A percentile compares a stretch with the other conserved stretches of the same genome.
phyloP scores from a whole-genome alignment of 92 coral and sea anemone genomes.

The Epizoanthus scotinus region DNA sequence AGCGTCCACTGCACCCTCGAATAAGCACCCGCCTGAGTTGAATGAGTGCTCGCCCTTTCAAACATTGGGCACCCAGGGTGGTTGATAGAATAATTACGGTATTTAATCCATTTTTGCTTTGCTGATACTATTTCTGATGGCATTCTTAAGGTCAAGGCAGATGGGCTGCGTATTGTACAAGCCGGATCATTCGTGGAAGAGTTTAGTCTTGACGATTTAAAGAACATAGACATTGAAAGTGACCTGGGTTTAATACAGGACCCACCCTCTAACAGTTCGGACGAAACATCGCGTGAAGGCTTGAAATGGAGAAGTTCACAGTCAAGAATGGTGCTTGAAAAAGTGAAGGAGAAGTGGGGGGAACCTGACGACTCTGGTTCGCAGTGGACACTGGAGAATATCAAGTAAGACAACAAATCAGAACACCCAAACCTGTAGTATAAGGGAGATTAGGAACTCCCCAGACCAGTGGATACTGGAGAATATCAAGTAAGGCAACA shows the following conservation, averaged over 20 bases:
- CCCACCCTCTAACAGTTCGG: constrained; percentile 45
- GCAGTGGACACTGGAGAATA: constrained; percentile 70
- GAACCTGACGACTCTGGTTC: constrained; percentile 53
- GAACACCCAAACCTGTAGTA: too few relatives aligned
- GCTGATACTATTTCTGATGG: neutral
- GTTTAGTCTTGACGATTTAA: constrained; percentile 62
- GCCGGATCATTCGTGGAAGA: constrained; percentile 67
- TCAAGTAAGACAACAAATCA: too few relatives aligned
- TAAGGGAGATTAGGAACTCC: too few relatives aligned
- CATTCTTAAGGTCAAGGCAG: constrained; percentile 49
- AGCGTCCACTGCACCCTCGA: too few relatives aligned
- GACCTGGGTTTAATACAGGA: constrained; percentile 65
- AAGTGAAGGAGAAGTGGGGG: constrained; percentile 68
- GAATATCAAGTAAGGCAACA: too few relatives aligned
- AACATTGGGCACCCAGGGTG: too few relatives aligned
- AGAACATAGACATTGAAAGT: constrained; percentile 49
- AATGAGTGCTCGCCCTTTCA: too few relatives aligned
- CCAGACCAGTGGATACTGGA: too few relatives aligned
- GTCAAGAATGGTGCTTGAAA: constrained; percentile 65
- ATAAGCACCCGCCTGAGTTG: too few relatives aligned
- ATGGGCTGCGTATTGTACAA: constrained; percentile 55
- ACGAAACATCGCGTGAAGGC: constrained; percentile 30
- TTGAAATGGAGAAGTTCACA: constrained; percentile 76
- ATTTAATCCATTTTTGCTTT: neutral
- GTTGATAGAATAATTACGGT: too few relatives aligned